Evolutionary conservation across 2,888 invertebrate genomes (phyloP), one percentile per base, ranked within the genome.

Genomic region (Mythimna ferrago): DNA sequence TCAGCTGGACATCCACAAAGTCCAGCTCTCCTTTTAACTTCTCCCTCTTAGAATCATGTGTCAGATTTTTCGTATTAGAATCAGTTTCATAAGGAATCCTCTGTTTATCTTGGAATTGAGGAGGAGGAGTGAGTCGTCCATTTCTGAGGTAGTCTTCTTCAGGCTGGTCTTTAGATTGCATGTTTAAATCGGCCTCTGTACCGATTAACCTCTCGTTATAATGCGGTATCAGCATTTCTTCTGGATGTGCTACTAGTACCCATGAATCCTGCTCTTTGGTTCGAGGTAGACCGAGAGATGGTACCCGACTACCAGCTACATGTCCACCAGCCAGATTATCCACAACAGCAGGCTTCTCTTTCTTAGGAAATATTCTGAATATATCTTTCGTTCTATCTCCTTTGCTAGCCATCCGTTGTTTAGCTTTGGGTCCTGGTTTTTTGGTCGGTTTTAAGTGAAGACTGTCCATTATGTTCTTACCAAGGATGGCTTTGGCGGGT

Each of bases 391-490:
- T 76, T 88, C 94, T 93, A 11, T 95, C 93, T 44, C 89, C 83
- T 87, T 94, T 96, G 9, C 88, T 87, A 14, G 91, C 92, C 76
- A 91, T 89, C 66, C 96, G 92, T 76, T 96, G 96, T 84, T 96
- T 96, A 11, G 96, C 90, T 90, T 95, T 96, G 10, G 94, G 93
- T 2, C 96, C 96, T 16, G 91, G 88, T 89, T 96, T 96, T 83
- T 96, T 96, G 21, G 92, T 92, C 2, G 96, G 95, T 87, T 96
- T 96, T 70, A 96, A 88, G 76, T 96, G 92, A 14, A 96, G 91
- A 82, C 96, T 96, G 68, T 96, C 96, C 93, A 94, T 95, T 19
- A 96, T 95, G 79, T 96, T 96, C 86, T 96, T 96, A 6, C 94
- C 95, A 32, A 96, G 87, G 73, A 96, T 89, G 26, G 95, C 95